Evolutionary conservation across 2,888 invertebrate species (phyloP), one percentile per base, ranked within the genome.

Genomic region (Acronicta alni): DNA sequence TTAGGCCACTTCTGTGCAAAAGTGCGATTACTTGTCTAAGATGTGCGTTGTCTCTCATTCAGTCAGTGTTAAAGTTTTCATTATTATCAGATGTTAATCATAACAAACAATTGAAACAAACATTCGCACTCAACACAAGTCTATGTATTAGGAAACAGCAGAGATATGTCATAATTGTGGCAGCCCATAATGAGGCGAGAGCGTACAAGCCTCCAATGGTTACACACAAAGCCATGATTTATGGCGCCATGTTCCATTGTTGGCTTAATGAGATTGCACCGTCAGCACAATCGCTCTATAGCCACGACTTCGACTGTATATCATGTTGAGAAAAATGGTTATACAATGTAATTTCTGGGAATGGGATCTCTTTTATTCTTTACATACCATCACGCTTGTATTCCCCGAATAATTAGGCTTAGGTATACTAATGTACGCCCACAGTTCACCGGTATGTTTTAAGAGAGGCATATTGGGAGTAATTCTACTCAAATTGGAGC

Each of bases 161-260:
- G 73, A 69, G 75, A 86, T 83, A 84, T 75, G 81, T 86, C 87
- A 87, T 85, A 83, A 84, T 86, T 81, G 82, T 77, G 74, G 71
- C 72, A 55, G 65, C 69, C 70, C 75, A 82, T 82, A 86, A 82
- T 83, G 82, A 83, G 80, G 65, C 76, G 70, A 63, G 74, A 59
- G 59, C 74, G 73, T 73, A 81, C 83, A 83, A 79, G 81, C 85
- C 82, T 71, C 80, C 75, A 67, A 71, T 75, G 79, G 84, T 74
- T 81, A 83, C 82, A 82, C 82, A 90, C 90, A 90, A 91, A 87
- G 82, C 82, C 77, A 78, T 91, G 91, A 91, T 91, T 91, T 89
- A 92, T 89, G 72, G 84, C 82, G 72, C 80, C 82, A 83, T 83
- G 83, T 83, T 75, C 87, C 85, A 89, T 87, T 91, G 90, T 90